Percentiles rank a stretch among this genome's conserved stretches.
phyloP scores from a whole-genome alignment of 2,113 vertebrate genomes.

The Oxygymnocypris stewartii region DNA sequence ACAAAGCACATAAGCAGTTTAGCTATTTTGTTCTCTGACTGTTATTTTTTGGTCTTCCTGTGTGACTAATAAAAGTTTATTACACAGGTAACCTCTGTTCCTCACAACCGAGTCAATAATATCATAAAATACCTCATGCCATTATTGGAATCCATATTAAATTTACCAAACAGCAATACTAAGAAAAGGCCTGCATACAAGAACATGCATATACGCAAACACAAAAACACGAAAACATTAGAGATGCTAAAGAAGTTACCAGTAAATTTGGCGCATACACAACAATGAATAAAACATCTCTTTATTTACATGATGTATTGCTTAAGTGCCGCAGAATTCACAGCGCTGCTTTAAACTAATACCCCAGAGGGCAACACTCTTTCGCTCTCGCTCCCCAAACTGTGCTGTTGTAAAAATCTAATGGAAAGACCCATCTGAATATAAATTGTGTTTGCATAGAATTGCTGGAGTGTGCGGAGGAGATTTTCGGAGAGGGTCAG shows the following conservation, averaged over 20 bases:
- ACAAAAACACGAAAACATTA: constrained; percentile 29
- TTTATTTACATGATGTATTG: constrained; percentile 74
- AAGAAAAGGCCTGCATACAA: not conserved
- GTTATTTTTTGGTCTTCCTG: constrained; percentile 36
- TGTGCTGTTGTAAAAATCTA: constrained; percentile 71
- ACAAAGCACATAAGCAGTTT: not conserved
- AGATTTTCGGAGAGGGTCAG: constrained; percentile 54
- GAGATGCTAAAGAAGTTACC: constrained; percentile 58
- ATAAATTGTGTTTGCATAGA: constrained; percentile 65
- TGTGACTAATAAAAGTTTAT: constrained; percentile 45
- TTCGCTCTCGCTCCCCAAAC: constrained; percentile 61
- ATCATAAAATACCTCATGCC: constrained; percentile 39
- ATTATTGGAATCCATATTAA: constrained; percentile 16
- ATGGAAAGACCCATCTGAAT: constrained; percentile 77
- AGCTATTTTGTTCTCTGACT: constrained; percentile 23
- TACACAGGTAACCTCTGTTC: constrained; percentile 39
- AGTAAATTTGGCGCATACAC: constrained; percentile 44
- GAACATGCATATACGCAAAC: constrained; percentile 6
- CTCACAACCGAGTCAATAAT: constrained; percentile 50
- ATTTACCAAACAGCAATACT: constrained; percentile 49
- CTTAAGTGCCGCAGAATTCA: constrained; percentile 69
- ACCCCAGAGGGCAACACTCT: constrained; percentile 51
- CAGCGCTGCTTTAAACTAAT: constrained; percentile 68
- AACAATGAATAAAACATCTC: constrained; percentile 77
- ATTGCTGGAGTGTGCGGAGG: constrained; percentile 58